Evolutionary conservation across 2,113 vertebrate species (phyloP), one percentile per base, ranked within the genome.

Genomic region (Clupea harengus): DNA sequence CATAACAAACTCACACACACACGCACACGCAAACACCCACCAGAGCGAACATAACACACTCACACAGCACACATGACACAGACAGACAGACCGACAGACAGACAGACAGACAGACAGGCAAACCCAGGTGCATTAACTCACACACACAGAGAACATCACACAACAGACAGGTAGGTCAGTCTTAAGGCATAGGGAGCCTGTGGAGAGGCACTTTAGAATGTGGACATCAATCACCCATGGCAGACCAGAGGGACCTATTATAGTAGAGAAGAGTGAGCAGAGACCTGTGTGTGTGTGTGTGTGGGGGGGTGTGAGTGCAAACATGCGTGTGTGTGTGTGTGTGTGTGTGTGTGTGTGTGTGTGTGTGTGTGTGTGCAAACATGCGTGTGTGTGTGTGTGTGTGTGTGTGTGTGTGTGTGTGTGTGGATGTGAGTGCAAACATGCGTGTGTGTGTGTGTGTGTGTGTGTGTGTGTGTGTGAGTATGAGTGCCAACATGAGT

Each of bases 201-300:
- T 60, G 54, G 64, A 28, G n/a, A 72, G 64, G 64, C n/a, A 78
- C 28, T 78, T 78, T 75, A 32, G 72, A 39, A 67, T 75, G 80
- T 28, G 22, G 22, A 46, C 81, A 87, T 84, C 60, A 84, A 89
- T 87, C 50, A 47, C 81, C 81, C 83, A 81, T 28, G 84, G 85
- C 50, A 75, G 25, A 49, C 52, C 88, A 89, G 84, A 44, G 89
- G 86, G 88, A 90, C 86, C 87, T 85, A 89, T 90, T 89, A 89
- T 81, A 83, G 72, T 46, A 60, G 83, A 86, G 82, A 85, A 80
- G 84, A 90, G 87, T 17, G 52, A 5, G 82, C 39, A 11, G 32
- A 57, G 18, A 57, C 15, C 52, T 60, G 84, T 60, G 47, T 82
- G 84, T 54, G 64, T 72, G 64, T 72, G 64, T 32, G 64, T 72